Evolutionary conservation across 2,888 invertebrate genomes (phyloP).

Genomic region (Sinotaia quadrata): DNA sequence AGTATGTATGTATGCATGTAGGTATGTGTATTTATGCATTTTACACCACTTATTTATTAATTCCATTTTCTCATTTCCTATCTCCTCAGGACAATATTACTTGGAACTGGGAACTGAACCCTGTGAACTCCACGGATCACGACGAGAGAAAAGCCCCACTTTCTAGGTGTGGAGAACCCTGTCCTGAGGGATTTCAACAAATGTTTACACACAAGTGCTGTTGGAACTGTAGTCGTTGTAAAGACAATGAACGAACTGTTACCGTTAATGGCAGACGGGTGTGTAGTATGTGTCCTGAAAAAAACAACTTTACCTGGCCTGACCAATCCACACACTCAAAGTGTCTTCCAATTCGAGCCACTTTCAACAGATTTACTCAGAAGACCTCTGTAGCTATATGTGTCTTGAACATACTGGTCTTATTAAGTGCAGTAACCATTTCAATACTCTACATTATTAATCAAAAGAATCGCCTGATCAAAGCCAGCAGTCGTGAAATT

Average conservation of each 20-base stretch:
- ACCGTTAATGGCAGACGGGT: slow-evolving; percentile 19
- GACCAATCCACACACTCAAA: slow-evolving; percentile 13
- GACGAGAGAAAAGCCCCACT: too few species aligned
- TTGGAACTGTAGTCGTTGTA: slow-evolving; percentile 50
- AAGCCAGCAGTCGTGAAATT: slow-evolving; percentile 51
- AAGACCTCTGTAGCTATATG: slow-evolving; percentile 21
- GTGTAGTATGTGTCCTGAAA: slow-evolving; percentile 41
- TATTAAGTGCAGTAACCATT: slow-evolving; percentile 14
- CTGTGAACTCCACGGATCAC: too few species aligned
- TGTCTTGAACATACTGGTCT: slow-evolving; percentile 27
- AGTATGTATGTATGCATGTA: too few species aligned
- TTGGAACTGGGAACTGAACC: too few species aligned
- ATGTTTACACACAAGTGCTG: slow-evolving; percentile 45
- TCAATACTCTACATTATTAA: slow-evolving; percentile 38
- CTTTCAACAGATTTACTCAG: slow-evolving; percentile 15
- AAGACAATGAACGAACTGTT: slow-evolving; percentile 41
- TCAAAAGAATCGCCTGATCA: slow-evolving; percentile 45
- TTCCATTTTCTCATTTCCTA: too few species aligned
- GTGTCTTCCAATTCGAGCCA: slow-evolving; percentile 21
- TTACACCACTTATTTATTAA: too few species aligned
- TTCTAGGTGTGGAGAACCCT: slow-evolving; percentile 41
- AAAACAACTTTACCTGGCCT: slow-evolving; percentile 35
- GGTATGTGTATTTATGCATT: too few species aligned
- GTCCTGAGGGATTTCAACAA: slow-evolving; percentile 37
- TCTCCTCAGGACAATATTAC: too few species aligned